Conservation (phyloP, 2,113 vertebrate genomes). For the Cnemophilus loriae region DNA sequence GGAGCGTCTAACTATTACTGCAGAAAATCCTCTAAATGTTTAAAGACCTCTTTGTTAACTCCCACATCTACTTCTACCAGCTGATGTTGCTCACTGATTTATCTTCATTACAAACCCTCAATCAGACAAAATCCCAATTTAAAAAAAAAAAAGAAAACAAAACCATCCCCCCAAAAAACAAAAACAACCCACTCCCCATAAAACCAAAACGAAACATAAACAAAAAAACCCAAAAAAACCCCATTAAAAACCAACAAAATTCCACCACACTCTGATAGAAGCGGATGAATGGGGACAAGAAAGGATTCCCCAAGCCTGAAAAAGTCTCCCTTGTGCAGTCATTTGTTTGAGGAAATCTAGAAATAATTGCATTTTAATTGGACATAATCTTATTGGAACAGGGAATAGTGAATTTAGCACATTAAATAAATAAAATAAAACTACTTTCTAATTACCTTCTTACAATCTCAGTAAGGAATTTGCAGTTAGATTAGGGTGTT, state of each 20-base stretch:
- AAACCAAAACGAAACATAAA: background rate
- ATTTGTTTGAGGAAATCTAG: background rate
- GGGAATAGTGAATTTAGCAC: background rate
- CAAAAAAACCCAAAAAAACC: background rate
- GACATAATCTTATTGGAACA: background rate
- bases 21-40: background rate
- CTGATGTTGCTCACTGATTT: background rate
- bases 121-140: background rate
- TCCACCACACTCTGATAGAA: background rate
- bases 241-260: background rate
- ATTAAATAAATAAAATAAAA: slow-evolving; percentile 38
- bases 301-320: background rate
- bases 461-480: background rate
- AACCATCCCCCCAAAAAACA: background rate
- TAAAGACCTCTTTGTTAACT: background rate
- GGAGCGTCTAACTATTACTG: background rate
- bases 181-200: background rate
- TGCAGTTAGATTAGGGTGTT: background rate
- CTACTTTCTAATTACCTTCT: slow-evolving; percentile 4
- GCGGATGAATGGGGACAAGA: background rate
- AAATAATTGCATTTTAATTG: slow-evolving; percentile 21
- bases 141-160: background rate
- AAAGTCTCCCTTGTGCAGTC: background rate
- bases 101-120: background rate
- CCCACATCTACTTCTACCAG: background rate